phyloP scores from a whole-genome alignment of 1,140 invertebrate genomes.

The Heterodera schachtii region DNA sequence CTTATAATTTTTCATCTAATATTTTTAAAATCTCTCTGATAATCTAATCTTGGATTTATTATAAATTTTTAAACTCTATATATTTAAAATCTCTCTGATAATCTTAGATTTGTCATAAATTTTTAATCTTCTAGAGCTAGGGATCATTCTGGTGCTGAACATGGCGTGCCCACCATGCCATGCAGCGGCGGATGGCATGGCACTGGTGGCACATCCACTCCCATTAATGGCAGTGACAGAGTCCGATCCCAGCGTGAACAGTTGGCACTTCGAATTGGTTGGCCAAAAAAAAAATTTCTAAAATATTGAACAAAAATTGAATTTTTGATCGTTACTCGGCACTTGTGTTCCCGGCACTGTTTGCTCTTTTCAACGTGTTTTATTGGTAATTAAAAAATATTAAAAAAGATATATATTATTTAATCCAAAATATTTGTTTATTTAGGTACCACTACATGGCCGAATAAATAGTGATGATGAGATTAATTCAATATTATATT shows the following conservation, averaged over 20 bases:
- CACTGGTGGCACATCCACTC: conserved; percentile 30
- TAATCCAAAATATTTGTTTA: not conserved
- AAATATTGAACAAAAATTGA: no score
- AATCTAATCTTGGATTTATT: no score
- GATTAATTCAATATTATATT: no score
- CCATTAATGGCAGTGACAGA: not conserved
- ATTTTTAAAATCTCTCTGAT: no score
- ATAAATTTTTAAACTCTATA: no score
- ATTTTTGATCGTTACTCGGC: conserved; percentile 65
- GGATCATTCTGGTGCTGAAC: conserved; percentile 1
- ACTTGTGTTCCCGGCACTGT: conserved; percentile 66
- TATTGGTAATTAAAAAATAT: conserved; percentile 63
- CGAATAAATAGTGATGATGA: no score
- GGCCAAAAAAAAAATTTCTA: no score
- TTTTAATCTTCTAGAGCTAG: not conserved
- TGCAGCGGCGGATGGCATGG: conserved; percentile 5
- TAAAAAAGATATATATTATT: not conserved
- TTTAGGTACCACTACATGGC: conserved; percentile 48
- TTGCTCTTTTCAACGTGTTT: conserved; percentile 66
- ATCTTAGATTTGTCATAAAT: no score
- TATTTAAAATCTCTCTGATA: no score
- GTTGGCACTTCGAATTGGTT: conserved; percentile 57
- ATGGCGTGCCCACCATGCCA: conserved; percentile 38
- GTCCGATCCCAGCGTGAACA: conserved; percentile 34
- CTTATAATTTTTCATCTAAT: no score